Conservation (phyloP, 1,140 invertebrate genomes). For the Metopolophium dirhodum region DNA sequence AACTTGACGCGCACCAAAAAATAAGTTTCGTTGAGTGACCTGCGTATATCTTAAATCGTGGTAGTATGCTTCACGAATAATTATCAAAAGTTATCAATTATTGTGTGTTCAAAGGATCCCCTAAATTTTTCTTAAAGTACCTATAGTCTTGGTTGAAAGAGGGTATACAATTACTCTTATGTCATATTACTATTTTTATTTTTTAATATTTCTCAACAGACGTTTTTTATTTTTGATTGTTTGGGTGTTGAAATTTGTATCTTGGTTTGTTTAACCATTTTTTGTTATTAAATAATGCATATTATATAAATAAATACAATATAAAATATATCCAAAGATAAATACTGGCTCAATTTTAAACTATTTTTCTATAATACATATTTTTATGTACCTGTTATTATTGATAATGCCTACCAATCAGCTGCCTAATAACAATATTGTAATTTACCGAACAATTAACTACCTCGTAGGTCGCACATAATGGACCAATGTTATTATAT, state of each 20-base stretch:
- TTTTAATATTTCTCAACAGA: neutral
- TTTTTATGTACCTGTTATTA: too few relatives aligned
- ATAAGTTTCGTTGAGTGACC: too few relatives aligned
- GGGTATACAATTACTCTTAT: neutral
- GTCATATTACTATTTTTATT: neutral
- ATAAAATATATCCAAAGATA: neutral
- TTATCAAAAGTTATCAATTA: neutral
- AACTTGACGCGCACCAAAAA: too few relatives aligned
- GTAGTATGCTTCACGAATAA: neutral
- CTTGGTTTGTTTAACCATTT: neutral
- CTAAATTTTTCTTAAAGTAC: neutral
- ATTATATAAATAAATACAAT: neutral
- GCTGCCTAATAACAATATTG: neutral
- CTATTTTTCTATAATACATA: neutral
- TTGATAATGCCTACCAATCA: neutral
- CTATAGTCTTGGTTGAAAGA: neutral
- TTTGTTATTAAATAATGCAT: neutral
- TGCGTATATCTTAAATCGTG: too few relatives aligned
- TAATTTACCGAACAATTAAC: neutral
- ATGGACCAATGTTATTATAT: neutral
- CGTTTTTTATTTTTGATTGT: neutral
- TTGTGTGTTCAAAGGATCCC: neutral
- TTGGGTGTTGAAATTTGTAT: neutral
- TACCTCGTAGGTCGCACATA: neutral
- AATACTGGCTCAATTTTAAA: neutral